phyloP scores from a whole-genome alignment of 2,888 invertebrate genomes.

The Synanthedon myopaeformis region DNA sequence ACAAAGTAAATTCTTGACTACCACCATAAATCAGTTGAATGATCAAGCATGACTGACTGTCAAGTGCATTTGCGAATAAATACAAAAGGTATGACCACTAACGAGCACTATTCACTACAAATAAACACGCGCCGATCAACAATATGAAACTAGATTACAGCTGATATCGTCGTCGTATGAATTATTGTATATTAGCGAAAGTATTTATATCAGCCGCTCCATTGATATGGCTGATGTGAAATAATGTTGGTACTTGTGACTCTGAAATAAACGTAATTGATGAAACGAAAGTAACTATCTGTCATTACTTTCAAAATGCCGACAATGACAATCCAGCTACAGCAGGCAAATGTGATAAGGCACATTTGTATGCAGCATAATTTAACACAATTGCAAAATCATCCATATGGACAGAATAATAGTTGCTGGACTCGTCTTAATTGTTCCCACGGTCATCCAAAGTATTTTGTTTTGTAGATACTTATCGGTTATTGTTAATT shows the following conservation, averaged over 20 bases:
- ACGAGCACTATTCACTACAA: conserved; percentile 53
- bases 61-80: conserved; percentile 32
- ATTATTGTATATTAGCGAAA: conserved; percentile 22
- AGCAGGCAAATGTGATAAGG: no score
- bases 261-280: conserved; percentile 6
- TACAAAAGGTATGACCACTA: conserved; percentile 41
- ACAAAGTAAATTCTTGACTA: conserved; percentile 11
- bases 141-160: conserved; percentile 12
- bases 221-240: conserved; percentile 1
- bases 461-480: no score
- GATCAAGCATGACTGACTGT: conserved; percentile 51
- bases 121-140: conserved; percentile 21
- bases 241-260: conserved; percentile 7
- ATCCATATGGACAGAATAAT: no score
- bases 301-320: background rate
- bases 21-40: conserved; percentile 35
- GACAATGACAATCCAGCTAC: background rate
- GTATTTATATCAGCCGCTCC: conserved; percentile 10
- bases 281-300: conserved; percentile 1
- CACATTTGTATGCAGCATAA: no score
- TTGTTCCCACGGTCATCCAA: no score
- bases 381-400: no score
- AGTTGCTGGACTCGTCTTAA: background rate
- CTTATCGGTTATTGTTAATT: no score
- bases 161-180: conserved; percentile 7